Percentiles rank a stretch among this genome's conserved stretches.
Conservation (phyloP, 2,888 invertebrate species). For the Ennomos fuscantarius region DNA sequence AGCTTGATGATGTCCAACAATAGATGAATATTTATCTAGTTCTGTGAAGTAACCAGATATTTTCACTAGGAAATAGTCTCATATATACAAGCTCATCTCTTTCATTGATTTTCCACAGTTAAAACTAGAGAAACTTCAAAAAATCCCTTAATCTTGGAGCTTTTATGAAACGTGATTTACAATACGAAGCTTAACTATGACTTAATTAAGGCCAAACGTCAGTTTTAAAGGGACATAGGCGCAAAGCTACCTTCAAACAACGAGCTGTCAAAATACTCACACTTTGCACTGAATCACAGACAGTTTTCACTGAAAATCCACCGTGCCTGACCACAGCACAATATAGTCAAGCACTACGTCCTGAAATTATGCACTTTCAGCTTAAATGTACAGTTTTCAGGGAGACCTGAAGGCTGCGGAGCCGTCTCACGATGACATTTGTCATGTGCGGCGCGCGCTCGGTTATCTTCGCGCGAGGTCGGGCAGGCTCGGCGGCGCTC, state of each 20-base stretch:
- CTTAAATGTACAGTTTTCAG: slow-evolving; percentile 69
- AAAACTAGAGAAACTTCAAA: slow-evolving; percentile 4
- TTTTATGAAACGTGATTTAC: neutral
- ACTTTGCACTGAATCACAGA: slow-evolving; percentile 48
- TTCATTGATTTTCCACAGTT: slow-evolving; percentile 17
- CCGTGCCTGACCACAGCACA: slow-evolving; percentile 51
- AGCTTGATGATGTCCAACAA: neutral
- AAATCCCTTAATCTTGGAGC: neutral
- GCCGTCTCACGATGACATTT: slow-evolving; percentile 77
- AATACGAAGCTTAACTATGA: neutral
- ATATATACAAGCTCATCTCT: neutral
- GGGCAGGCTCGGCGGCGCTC: slow-evolving; percentile 48
- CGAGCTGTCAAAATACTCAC: slow-evolving; percentile 66
- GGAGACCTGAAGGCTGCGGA: slow-evolving; percentile 75
- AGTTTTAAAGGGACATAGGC: slow-evolving; percentile 42
- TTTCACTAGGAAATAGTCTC: neutral
- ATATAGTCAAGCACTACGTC: slow-evolving; percentile 48
- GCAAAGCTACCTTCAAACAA: slow-evolving; percentile 44
- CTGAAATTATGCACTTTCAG: slow-evolving; percentile 53
- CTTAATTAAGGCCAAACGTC: slow-evolving; percentile 8
- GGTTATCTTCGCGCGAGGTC: slow-evolving; percentile 51
- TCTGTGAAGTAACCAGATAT: neutral
- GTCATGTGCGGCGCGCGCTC: slow-evolving; percentile 71
- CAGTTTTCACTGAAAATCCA: slow-evolving; percentile 49
- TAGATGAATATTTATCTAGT: neutral